These are phyloP conservation scores for Hyphantria cunea DNA, from an alignment of 1,140 invertebrate species.

Conservation along the genomic window DNA sequence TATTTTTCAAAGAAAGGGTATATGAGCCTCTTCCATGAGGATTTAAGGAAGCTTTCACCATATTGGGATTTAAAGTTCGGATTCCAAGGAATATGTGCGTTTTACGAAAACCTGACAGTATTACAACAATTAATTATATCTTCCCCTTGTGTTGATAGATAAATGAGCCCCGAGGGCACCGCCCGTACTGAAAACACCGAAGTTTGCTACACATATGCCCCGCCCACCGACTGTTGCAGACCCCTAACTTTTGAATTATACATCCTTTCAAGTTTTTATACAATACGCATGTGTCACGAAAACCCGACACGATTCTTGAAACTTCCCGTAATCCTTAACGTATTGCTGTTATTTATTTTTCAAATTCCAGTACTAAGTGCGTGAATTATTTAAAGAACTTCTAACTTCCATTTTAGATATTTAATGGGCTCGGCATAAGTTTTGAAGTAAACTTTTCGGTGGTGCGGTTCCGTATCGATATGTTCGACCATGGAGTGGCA, in stretches of 20 bases:
- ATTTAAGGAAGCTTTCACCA: too few relatives aligned
- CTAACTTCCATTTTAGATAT: conserved; percentile 15
- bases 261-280: conserved; percentile 57
- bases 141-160: conserved; percentile 50
- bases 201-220: conserved; percentile 58
- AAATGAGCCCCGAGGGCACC: conserved; percentile 58
- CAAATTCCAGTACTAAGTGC: conserved; percentile 4
- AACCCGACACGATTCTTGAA: conserved; percentile 34
- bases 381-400: conserved; percentile 20
- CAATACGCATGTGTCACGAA: conserved; percentile 45
- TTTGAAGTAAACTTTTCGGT: conserved; percentile 6
- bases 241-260: conserved; percentile 57
- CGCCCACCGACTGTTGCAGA: conserved; percentile 43
- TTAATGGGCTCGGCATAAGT: conserved; percentile 14
- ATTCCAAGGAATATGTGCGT: conserved; percentile 19
- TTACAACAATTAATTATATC: conserved; percentile 71
- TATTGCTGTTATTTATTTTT: conserved; percentile 10
- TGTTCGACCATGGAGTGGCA: conserved; percentile 44
- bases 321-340: conserved; percentile 37
- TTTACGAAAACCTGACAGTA: conserved; percentile 40
- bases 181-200: conserved; percentile 59
- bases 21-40: neutral
- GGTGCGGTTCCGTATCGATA: conserved; percentile 33
- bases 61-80: conserved; percentile 3
- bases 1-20: neutral